A percentile compares a stretch with the other conserved stretches of the same genome.
Conservation (phyloP, 2,888 invertebrate genomes). For the Diploptera punctata region DNA sequence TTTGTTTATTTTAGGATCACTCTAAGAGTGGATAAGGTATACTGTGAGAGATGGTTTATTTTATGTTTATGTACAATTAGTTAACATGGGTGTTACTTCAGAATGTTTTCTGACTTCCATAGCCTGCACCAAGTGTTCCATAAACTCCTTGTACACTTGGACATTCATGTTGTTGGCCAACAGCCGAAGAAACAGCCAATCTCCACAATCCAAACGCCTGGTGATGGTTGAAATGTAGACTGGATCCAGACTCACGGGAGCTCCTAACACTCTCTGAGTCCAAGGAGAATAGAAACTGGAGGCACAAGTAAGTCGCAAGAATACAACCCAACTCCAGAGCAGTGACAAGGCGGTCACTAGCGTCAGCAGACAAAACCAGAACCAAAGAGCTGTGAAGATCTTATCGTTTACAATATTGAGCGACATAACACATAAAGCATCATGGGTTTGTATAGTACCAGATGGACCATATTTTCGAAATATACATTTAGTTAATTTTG, state of each 20-base stretch:
- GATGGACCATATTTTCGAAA: slow-evolving; percentile 57
- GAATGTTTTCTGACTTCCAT: not conserved
- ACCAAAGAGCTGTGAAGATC: slow-evolving; percentile 55
- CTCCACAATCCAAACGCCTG: slow-evolving; percentile 45
- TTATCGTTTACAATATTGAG: slow-evolving; percentile 58
- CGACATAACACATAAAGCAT: slow-evolving; percentile 56
- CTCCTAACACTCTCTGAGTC: not conserved
- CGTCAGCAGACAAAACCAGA: slow-evolving; percentile 47
- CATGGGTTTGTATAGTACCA: slow-evolving; percentile 54
- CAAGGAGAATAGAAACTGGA: slow-evolving; percentile 56
- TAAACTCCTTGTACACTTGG: slow-evolving; percentile 68
- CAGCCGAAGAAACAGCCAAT: slow-evolving; percentile 54
- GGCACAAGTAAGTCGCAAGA: slow-evolving; percentile 32
- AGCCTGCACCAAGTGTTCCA: slow-evolving; percentile 42
- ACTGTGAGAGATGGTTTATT: too few relatives aligned
- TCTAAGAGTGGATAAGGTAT: too few relatives aligned
- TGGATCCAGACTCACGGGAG: not conserved
- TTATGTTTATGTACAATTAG: too few relatives aligned
- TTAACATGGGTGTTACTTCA: not conserved
- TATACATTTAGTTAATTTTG: slow-evolving; percentile 53
- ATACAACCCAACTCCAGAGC: slow-evolving; percentile 32
- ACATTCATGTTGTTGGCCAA: slow-evolving; percentile 58
- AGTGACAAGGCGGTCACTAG: slow-evolving; percentile 21
- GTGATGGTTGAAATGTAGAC: slow-evolving; percentile 10
- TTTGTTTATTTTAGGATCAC: too few relatives aligned